phyloP scores from a whole-genome alignment of 2,888 invertebrate species.

The Tachina fera region DNA sequence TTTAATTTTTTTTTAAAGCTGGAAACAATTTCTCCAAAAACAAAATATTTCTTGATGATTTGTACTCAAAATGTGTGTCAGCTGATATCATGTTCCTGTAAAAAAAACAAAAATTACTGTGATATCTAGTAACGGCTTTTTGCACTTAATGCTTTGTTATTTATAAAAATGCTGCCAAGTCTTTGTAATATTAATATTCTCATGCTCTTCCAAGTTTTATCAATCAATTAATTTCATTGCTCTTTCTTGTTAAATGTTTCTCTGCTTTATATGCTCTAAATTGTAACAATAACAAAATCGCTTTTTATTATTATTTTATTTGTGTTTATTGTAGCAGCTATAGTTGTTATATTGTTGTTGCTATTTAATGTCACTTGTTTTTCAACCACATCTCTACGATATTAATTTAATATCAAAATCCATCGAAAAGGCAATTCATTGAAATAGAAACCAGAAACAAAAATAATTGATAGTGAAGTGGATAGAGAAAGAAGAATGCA shows the following conservation, averaged over 20 bases:
- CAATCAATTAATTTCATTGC: no score
- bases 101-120: background rate
- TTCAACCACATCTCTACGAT: conserved; percentile 1
- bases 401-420: conserved; percentile 41
- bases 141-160: background rate
- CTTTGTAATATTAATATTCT: background rate
- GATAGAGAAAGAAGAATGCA: background rate
- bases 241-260: background rate
- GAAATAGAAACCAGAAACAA: conserved; percentile 33
- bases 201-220: no score
- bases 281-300: conserved; percentile 29
- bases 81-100: background rate
- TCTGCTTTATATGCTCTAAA: background rate
- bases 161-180: conserved; percentile 1
- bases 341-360: conserved; percentile 17
- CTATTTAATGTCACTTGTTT: background rate
- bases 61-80: no score
- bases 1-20: no score
- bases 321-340: conserved; percentile 24
- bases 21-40: no score
- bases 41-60: no score
- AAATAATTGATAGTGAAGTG: conserved; percentile 29
- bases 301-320: conserved; percentile 41
- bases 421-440: conserved; percentile 23
- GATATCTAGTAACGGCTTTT: background rate